These are phyloP conservation scores for Rhipidura dahli DNA, from an alignment of 2,113 vertebrate species.

Conservation along the genomic window DNA sequence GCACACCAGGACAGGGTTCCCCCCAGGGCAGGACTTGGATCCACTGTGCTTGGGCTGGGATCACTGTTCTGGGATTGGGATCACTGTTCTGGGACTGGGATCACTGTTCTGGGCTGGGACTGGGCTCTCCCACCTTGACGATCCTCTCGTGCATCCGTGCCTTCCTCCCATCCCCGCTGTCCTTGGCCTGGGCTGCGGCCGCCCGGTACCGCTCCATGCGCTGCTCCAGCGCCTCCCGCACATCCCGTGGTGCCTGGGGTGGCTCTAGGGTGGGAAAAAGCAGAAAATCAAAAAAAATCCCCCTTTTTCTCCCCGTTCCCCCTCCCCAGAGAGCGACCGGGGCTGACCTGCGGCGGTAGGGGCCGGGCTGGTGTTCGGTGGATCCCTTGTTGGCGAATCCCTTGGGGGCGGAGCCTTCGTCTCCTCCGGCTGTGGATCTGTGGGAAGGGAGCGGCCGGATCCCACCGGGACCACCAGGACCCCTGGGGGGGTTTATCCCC, in stretches of 20 bases:
- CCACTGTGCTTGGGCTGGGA: not conserved
- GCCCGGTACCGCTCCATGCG: not conserved
- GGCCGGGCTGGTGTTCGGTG: not conserved
- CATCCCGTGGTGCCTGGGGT: accelerated
- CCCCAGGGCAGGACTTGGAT: too few relatives aligned
- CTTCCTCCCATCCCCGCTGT: not conserved
- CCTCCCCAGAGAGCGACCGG: accelerated
- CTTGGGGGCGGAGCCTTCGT: accelerated
- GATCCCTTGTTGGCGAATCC: accelerated
- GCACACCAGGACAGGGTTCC: not conserved
- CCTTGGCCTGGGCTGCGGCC: not conserved
- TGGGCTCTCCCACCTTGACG: not conserved
- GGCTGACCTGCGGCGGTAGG: not conserved
- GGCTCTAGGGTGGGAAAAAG: accelerated
- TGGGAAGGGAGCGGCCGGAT: not conserved
- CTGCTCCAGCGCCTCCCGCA: not conserved
- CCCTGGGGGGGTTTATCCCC: too few relatives aligned
- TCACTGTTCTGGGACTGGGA: accelerated
- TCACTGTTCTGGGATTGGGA: too few relatives aligned
- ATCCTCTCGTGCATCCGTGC: not conserved
- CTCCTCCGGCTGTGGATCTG: not conserved
- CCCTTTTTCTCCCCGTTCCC: accelerated
- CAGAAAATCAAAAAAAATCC: too few relatives aligned
- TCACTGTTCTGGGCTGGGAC: too few relatives aligned
- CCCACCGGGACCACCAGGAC: not conserved